phyloP scores from a whole-genome alignment of 2,888 invertebrate species.

The Chesias legatella region DNA sequence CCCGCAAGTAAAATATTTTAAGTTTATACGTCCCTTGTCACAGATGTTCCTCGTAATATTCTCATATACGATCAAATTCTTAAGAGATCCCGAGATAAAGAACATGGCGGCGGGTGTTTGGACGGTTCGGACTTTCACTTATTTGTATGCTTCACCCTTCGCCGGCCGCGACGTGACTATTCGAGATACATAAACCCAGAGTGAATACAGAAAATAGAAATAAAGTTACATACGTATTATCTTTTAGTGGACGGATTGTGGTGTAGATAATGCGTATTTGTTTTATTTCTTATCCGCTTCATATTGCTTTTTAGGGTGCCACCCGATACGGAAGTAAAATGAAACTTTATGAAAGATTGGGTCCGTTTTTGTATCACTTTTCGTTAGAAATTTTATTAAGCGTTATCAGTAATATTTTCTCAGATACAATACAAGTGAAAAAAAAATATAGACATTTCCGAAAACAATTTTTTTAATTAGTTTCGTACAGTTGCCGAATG shows the following conservation, averaged over 20 bases:
- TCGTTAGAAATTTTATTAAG: too few relatives aligned
- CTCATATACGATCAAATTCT: slow-evolving; percentile 78
- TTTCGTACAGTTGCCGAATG: too few relatives aligned
- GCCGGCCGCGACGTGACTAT: slow-evolving; percentile 77
- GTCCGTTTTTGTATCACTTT: too few relatives aligned
- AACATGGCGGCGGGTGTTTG: slow-evolving; percentile 72
- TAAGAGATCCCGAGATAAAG: slow-evolving; percentile 79
- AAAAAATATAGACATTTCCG: too few relatives aligned
- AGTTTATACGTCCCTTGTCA: slow-evolving; percentile 76
- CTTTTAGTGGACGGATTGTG: slow-evolving; percentile 73
- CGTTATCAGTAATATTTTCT: too few relatives aligned
- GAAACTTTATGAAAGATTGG: too few relatives aligned
- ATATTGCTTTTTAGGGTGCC: slow-evolving; percentile 8
- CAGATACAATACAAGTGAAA: too few relatives aligned
- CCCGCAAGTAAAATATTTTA: slow-evolving; percentile 54
- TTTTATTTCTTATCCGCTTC: slow-evolving; percentile 39
- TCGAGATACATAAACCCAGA: slow-evolving; percentile 80
- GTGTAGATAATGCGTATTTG: slow-evolving; percentile 41
- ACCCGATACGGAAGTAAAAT: too few relatives aligned
- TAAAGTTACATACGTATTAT: slow-evolving; percentile 79
- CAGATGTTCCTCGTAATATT: slow-evolving; percentile 78
- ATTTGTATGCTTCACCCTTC: slow-evolving; percentile 79
- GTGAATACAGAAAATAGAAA: slow-evolving; percentile 81
- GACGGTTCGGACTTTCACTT: slow-evolving; percentile 76
- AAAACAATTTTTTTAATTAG: too few relatives aligned